Base-by-base conservation (phyloP, 2,113 vertebrate genomes). In the Sclerurus mexicanus region DNA sequence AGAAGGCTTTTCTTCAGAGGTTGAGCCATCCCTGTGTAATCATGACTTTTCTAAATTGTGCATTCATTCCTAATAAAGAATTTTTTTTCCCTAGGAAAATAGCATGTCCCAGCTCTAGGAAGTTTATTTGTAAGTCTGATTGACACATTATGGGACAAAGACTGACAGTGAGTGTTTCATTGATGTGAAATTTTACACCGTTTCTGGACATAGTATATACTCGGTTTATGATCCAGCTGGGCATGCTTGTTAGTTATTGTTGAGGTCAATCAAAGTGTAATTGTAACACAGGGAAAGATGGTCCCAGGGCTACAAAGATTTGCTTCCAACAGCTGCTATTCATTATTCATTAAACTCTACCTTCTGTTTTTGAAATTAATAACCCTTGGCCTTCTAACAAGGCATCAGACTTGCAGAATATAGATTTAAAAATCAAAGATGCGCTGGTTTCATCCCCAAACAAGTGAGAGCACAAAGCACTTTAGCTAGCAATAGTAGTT, bases 181-280 rank as follows among this genome's bases (percentile, higher is more conserved):
- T 95, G 95, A 96, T 95, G 96, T 95, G 97, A 96, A 97, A 97
- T 96, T 92, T 97, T 96, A 97, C 92, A 96, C 97, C 50, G 1
- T 95, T 88, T 96, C 84, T 95, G 95, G 94, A 96, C 87, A 92
- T 10, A 93, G 77, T 90, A 90, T 96, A 87, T 69, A 91, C 59
- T 88, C 37, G 72, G 68, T 93, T 97, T 97, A 97, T 95, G 90
- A 95, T 91, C 87, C 96, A 96, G 95, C 94, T 97, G 93, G 95
- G 94, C 93, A 73, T 88, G 84, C 96, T 96, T 97, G 84, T 96
- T 97, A 83, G 94, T 95, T 97, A 96, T 95, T 96, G 93, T 95
- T 96, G 93, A 96, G 97, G 97, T 97, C 96, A 97, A 94, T 97
- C 93, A 95, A 95, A 97, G 96, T 98, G 95, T 96, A 98, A 96